Percentiles rank a stretch among this genome's conserved stretches.
These are phyloP conservation scores for Eupithecia subumbrata DNA, from an alignment of 2,888 invertebrate genomes.

Conservation along the genomic window DNA sequence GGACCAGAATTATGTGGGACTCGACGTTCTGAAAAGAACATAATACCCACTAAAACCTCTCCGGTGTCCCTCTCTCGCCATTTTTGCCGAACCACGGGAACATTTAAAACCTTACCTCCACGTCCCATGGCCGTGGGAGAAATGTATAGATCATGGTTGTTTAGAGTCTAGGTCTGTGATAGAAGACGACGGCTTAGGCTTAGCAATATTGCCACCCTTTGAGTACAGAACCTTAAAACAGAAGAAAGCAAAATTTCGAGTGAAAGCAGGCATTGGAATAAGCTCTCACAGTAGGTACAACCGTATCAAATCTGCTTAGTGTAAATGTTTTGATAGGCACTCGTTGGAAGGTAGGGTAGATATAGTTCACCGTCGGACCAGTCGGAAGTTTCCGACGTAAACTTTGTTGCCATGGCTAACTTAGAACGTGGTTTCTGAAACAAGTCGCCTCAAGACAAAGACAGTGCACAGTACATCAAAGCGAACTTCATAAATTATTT, in stretches of 20 bases:
- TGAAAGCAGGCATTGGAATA: constrained; percentile 1
- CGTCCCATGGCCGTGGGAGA: no score
- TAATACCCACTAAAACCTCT: no score
- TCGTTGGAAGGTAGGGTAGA: not conserved
- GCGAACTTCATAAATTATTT: constrained; percentile 49
- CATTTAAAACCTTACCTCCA: no score
- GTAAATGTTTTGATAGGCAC: constrained; percentile 55
- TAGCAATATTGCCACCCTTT: not conserved
- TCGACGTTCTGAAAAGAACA: no score
- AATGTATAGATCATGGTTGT: no score
- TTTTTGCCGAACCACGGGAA: no score
- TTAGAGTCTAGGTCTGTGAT: not conserved
- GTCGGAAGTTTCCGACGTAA: constrained; percentile 73
- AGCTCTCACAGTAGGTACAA: not conserved
- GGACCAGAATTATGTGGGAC: no score
- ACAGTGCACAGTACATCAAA: constrained; percentile 62
- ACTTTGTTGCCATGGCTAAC: constrained; percentile 63
- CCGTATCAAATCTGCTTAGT: constrained; percentile 50
- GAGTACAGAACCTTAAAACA: not conserved
- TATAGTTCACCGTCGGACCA: constrained; percentile 54
- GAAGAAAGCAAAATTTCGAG: not conserved
- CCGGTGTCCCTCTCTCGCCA: no score
- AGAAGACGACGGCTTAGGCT: not conserved
- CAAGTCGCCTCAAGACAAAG: constrained; percentile 58
- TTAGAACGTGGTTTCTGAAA: constrained; percentile 52